These are phyloP conservation scores for Atherinosoma microstoma DNA, from an alignment of 2,797 vertebrate genomes.

Conservation along the genomic window DNA sequence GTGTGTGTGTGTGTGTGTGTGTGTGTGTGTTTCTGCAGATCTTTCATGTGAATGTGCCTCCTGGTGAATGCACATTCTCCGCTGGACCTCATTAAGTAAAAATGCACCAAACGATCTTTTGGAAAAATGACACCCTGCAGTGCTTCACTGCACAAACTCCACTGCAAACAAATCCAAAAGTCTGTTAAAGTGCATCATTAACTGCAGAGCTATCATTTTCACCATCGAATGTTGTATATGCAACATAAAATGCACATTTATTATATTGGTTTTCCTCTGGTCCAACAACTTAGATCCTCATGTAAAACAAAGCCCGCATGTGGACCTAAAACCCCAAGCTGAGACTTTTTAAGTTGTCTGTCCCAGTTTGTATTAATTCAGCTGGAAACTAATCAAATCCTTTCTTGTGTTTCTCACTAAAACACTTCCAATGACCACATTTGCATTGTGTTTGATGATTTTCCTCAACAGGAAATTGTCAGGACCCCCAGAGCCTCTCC, in stretches of 20 bases:
- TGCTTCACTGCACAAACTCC: conserved; percentile 39
- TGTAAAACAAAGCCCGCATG: not conserved
- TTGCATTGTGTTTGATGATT: conserved; percentile 48
- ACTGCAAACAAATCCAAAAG: conserved; percentile 9
- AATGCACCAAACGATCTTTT: conserved; percentile 43
- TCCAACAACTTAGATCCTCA: not conserved
- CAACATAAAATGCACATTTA: not conserved
- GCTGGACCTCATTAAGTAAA: conserved; percentile 43
- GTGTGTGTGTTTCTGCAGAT: conserved; percentile 7
- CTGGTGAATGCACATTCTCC: conserved; percentile 12
- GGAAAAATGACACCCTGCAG: conserved; percentile 11
- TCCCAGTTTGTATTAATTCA: conserved; percentile 37
- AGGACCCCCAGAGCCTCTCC: conserved; percentile 40
- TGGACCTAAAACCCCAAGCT: not conserved
- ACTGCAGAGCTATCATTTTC: not conserved
- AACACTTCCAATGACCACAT: conserved; percentile 43
- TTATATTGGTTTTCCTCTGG: not conserved
- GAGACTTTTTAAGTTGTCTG: conserved; percentile 1
- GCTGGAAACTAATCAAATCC: conserved; percentile 38
- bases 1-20: conserved; percentile 17
- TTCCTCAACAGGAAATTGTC: conserved; percentile 54
- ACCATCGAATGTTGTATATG: not conserved
- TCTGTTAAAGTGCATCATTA: conserved; percentile 11
- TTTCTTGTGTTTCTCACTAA: conserved; percentile 34
- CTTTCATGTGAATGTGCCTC: conserved; percentile 13